Conservation (phyloP, 2,113 vertebrate species). For the Carassius auratus region DNA sequence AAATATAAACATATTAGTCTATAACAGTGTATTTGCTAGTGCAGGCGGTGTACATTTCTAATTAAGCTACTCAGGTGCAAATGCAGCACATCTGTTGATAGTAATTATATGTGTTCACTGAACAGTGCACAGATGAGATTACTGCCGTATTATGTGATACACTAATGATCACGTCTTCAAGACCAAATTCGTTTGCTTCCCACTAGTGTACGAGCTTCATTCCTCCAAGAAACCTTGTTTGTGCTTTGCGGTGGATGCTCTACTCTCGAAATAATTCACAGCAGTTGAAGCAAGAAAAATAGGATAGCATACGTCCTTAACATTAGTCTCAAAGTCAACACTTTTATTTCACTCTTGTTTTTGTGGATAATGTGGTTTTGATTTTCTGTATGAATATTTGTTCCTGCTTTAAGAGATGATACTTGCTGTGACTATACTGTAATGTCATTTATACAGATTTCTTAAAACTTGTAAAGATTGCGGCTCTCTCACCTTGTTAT, state of each 20-base stretch:
- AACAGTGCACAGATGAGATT: conserved; percentile 60
- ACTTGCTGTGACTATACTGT: background rate
- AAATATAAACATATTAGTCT: conserved; percentile 59
- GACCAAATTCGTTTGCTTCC: conserved; percentile 35
- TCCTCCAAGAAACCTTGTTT: conserved; percentile 31
- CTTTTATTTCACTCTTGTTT: background rate
- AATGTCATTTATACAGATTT: background rate
- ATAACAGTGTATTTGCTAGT: conserved; percentile 55
- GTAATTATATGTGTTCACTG: conserved; percentile 67
- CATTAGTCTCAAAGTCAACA: background rate
- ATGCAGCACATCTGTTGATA: conserved; percentile 67
- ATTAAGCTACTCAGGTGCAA: conserved; percentile 67
- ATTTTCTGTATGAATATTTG: background rate
- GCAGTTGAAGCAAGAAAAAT: background rate
- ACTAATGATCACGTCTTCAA: conserved; percentile 56
- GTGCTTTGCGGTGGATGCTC: background rate
- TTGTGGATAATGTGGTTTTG: background rate
- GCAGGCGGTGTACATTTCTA: conserved; percentile 60
- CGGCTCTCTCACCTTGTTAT: background rate
- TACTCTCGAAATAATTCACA: background rate
- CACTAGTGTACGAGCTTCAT: background rate
- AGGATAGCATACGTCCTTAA: too few relatives aligned
- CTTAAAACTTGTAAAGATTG: background rate
- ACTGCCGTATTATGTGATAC: conserved; percentile 44
- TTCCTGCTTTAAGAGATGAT: background rate